phyloP scores from a whole-genome alignment of 2,888 invertebrate species.

The Venustoraphidia nigricollis region DNA sequence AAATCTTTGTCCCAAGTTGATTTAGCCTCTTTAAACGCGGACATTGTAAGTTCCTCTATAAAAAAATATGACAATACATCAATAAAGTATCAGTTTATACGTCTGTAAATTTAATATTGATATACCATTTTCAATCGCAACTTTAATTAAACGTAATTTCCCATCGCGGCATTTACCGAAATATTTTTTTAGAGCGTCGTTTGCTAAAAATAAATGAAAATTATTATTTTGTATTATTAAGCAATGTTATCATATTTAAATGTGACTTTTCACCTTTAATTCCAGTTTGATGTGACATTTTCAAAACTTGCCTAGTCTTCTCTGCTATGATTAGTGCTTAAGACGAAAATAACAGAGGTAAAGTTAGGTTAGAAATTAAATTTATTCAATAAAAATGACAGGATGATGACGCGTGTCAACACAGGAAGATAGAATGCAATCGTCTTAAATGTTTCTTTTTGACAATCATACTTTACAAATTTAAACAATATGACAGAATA shows the following conservation, averaged over 20 bases:
- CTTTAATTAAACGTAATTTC: constrained; percentile 64
- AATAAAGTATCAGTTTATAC: constrained; percentile 2
- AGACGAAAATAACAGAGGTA: too few species aligned
- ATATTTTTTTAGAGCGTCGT: constrained; percentile 63
- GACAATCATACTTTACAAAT: too few species aligned
- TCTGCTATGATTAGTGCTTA: too few species aligned
- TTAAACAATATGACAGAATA: too few species aligned
- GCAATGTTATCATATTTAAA: constrained; percentile 5
- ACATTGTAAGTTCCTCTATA: constrained; percentile 59
- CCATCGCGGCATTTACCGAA: constrained; percentile 73
- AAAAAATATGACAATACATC: constrained; percentile 8
- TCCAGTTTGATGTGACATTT: constrained; percentile 83
- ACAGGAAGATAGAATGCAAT: too few species aligned
- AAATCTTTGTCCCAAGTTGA: constrained; percentile 78
- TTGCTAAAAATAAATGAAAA: constrained; percentile 42
- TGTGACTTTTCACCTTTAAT: constrained; percentile 51
- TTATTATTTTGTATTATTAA: constrained; percentile 6
- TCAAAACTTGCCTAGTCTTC: too few species aligned
- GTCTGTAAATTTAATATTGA: background rate
- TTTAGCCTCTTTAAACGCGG: constrained; percentile 47
- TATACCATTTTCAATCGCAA: constrained; percentile 73
- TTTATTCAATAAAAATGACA: too few species aligned
- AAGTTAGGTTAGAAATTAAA: too few species aligned
- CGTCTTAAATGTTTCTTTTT: too few species aligned
- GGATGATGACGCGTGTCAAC: too few species aligned